Base-by-base conservation (phyloP, 2,888 invertebrate genomes). In the Chymomyza fuscimana region DNA sequence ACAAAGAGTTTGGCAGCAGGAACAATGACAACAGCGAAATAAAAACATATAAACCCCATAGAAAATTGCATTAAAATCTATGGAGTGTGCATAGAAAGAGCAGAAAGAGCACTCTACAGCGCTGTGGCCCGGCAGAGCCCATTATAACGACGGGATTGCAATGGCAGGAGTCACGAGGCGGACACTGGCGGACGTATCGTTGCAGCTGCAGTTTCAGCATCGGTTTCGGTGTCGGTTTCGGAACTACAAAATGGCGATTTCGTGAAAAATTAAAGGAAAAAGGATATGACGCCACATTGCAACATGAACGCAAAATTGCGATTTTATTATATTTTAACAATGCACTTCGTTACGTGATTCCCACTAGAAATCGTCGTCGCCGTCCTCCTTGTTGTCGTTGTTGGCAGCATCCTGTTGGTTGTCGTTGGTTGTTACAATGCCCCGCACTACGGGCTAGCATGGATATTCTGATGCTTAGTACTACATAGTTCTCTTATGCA, bases 291-390 rank as follows among this genome's bases (percentile, higher is more conserved):
- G 85, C 85, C 85, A 85, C 88, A 85, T 85, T 85, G 85, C 85
- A 85, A 87, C 85, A 85, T 88, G 88, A 85, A 85, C 85, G 87
- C 88, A 88, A 85, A 85, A 85, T 85, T 85, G 85, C 88, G 86
- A 85, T 85, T 85, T 85, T 85, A 85, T 85, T 85, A 88, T 85
- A 87, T 85, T 85, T 85, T 85, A 85, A 85, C 85, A 85, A 85
- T 85, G 85, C 88, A 88, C 87, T 85, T 85, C 88, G 85, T 85
- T 85, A 88, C 88, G 88, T 87, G 87, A 88, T 88, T 88, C 88
- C 87, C 88, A 79, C 81, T 86, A 82, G 87, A 85, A 87, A 82
- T 77, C 71, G 86, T 79, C 72, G 82, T 73, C 68, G 69, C 9
- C 32, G 32, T 32, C 7, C 32, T 63, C 76, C 63, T 73, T 65